Base-by-base conservation (phyloP, 1,140 invertebrate species). In the Dinothrombium tinctorium region DNA sequence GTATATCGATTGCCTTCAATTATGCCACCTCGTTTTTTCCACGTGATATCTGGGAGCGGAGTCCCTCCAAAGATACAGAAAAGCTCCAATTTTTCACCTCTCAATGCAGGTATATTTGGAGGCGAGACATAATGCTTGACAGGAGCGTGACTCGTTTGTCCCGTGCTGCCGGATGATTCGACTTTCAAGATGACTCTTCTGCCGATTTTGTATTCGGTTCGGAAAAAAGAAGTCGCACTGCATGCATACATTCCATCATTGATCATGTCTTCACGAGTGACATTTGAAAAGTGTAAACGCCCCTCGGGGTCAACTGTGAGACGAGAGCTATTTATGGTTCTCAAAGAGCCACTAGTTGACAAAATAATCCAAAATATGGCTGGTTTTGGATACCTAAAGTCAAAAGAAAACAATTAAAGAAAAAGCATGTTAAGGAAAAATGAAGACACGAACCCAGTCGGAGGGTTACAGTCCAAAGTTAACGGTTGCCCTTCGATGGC, bases 271-370 rank as follows among this genome's bases (percentile, higher is more conserved):
- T 67, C 53, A 40, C 69, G 66, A 1, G 82, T 89, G 4, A 92
- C 75, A 61, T 90, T 89, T 20, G 81, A 83, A 60, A 90, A 90
- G 75, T 81, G 87, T 0, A 92, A 61, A 50, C 77, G 82, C 26
- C 84, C 84, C 61, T 89, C 83, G 0, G 83, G 83, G 59, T 90
- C 84, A 12, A 89, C 63, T 3, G 83, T 89, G 71, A 89, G 84
- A 41, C 84, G 66, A 0, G 81, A 83, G 38, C 52, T 51, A 38
- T 90, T 90, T 41, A 90, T 84, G 26, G 74, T 80, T 50, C 75
- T 75, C 38, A 89, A 72, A 36, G 69, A 69, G 20, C 77, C 79
- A 33, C 69, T 66, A 26, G 41, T 47, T 43, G 63, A 61, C 56
- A 82, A 74, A 32, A 84, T 72, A 49, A 90, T 67, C 84, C 86